Evolutionary conservation across 2,797 vertebrate species (phyloP), one percentile per base, ranked within the genome.

Genomic region (Chanos chanos): DNA sequence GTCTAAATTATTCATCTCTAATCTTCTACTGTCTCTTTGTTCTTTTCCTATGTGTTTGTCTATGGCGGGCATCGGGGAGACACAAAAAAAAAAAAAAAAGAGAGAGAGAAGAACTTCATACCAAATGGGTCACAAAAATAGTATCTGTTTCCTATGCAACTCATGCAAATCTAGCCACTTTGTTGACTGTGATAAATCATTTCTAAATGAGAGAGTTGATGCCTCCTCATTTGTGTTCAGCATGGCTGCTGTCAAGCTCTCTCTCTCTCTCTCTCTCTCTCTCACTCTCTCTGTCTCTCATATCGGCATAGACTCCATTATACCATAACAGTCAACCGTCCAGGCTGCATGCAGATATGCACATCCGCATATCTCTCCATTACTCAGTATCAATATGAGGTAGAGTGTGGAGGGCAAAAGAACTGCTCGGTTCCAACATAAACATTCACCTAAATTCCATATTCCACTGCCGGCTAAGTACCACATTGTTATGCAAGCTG

Each of bases 181-280:
- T 65, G 53, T 18, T 28, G 28, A 58, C 59, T 36, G 61, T 44
- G 51, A 73, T 73, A 68, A 73, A 73, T 66, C 61, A 73, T 31
- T 39, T n/a, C 59, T 15, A 68, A 57, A 72, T 67, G 50, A 68
- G 33, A 44, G 58, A 49, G 34, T 18, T 12, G 12, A 56, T 36
- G 19, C 34, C 10, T 22, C 37, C 36, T 40, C 58, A 45, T 72
- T 61, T 65, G 47, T 59, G 67, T 54, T 59, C 65, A 13, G 7
- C 22, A 57, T 68, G 61, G 61, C 43, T 60, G 41, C 55, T 48
- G 41, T 41, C 41, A 55, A 24, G 21, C 27, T 33, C n/a, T 43
- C 54, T 50, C 57, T 65, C 45, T 51, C 45, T n/a, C n/a, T n/a
- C 53, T 65, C 49, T 64, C 52, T 50, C 52, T 15, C 47, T 57